Evolutionary conservation across 2,113 vertebrate genomes (phyloP), one percentile per base, ranked within the genome.

Genomic region (Tamias sibiricus): DNA sequence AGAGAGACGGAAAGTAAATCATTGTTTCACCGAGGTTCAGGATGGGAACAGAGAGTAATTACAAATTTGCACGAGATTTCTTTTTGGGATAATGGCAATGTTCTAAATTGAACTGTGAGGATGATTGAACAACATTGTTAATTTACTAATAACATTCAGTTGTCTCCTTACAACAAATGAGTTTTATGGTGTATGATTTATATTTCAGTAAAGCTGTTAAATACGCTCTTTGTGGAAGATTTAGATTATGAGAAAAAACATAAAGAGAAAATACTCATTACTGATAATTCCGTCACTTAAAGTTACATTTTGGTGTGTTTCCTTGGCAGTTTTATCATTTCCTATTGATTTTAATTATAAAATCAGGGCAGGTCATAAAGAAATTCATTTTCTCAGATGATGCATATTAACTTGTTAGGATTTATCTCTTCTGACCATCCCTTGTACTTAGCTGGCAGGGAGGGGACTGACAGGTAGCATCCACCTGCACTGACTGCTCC

Each of bases 341-440:
- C 30, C 16, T 68, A 82, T 80, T 87, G 28, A 83, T 92, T 92
- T 62, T 80, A 84, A 91, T 88, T 90, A 92, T 71, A 64, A 94
- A 92, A 52, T 80, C 24, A 12, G 4, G 20, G 54, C 11, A 66
- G 32, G 13, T 35, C 6, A 44, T 74, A 44, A 37, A 68, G 40
- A 85, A 64, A 49, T 89, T 66, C 57, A 84, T 64, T 49, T 87
- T 90, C 69, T 95, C 6, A 26, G 32, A 40, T 69, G 16, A 30
- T 95, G 7, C 47, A 14, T 57, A 74, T 68, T 66, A 40, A 47
- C 42, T 19, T 24, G 19, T 72, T 66, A 49, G 26, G 32, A 26
- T 20, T 82, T 79, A 83, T 62, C 72, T 47, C 47, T 68, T 62
- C 10, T 32, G 52, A 49, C 47, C 9, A 16, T 44, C 11, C 26